Evolutionary conservation across 2,797 vertebrate species (phyloP), one percentile per base, ranked within the genome.

Genomic region (Gymnoscopelus braueri): DNA sequence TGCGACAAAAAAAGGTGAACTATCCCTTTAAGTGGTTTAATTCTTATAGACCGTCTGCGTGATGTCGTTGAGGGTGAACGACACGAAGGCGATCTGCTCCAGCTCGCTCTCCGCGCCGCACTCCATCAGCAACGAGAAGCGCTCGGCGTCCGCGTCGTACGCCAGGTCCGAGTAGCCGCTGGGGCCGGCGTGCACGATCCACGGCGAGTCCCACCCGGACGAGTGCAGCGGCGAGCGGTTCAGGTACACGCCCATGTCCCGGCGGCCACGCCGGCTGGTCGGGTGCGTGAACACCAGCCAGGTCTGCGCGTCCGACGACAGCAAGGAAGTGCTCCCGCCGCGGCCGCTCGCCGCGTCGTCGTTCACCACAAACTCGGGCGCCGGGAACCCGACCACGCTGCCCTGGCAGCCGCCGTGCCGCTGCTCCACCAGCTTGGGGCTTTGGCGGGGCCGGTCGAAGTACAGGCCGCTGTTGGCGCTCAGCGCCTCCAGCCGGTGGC

Each of bases 201-300:
- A 94, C 0, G 95, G 97, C 0, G 0, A 57, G 62, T 87, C 69
- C 98, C 98, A 98, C 0, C 71, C 80, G 0, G 72, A 81, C 0
- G 55, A 71, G 5, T 92, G 89, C 78, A 94, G 74, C 0, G 97
- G 97, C 5, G 86, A 87, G 0, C 84, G 88, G 85, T 97, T 99
- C 53, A 98, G 66, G 7, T 97, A 97, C 75, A 98, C 76, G 0
- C 96, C 97, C 72, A 99, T 78, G 81, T 97, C 86, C 0, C 79
- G 67, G 4, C 97, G 93, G 1, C 23, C 73, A 1, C 1, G 90
- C 78, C 50, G 93, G 63, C 78, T 75, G 0, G 94, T 94, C 1
- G 97, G 97, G 64, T 98, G 96, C 23, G 96, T 95, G 85, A 95
- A 99, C 3, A 98, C 87, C 4, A 99, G 90, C 96, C 97, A 97